A percentile compares a stretch with the other conserved stretches of the same genome.
These are phyloP conservation scores for Tupiocoris notatus DNA, from an alignment of 2,888 invertebrate genomes.

Conservation along the genomic window DNA sequence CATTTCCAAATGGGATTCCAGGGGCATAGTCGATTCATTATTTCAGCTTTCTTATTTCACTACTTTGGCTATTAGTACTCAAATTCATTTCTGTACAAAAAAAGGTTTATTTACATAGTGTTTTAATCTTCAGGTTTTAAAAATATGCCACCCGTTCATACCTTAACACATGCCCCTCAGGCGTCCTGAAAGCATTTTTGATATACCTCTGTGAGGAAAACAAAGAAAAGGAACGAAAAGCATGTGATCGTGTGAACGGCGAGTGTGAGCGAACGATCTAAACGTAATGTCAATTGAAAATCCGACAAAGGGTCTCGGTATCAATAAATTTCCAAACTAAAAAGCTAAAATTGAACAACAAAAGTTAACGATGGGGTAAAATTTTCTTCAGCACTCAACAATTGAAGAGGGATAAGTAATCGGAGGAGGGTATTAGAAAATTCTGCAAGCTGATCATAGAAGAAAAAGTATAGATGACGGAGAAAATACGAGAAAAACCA, in stretches of 20 bases:
- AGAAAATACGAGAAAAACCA: too few relatives aligned
- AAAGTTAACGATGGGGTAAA: too few relatives aligned
- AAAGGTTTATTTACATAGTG: background rate
- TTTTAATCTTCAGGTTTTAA: background rate
- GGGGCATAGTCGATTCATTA: background rate
- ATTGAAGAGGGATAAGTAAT: too few relatives aligned
- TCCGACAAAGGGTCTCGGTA: too few relatives aligned
- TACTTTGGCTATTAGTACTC: too few relatives aligned
- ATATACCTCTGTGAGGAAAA: background rate
- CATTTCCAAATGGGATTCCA: background rate
- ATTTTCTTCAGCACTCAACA: too few relatives aligned
- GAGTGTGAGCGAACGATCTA: background rate
- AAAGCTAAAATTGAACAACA: too few relatives aligned
- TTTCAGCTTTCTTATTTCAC: background rate
- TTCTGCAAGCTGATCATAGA: too few relatives aligned
- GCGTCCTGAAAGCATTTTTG: slow-evolving; percentile 18
- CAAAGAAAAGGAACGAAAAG: background rate
- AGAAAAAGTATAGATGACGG: too few relatives aligned
- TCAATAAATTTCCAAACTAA: background rate
- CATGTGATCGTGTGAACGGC: background rate
- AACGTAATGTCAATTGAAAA: background rate
- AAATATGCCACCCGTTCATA: slow-evolving; percentile 15
- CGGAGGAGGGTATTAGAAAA: too few relatives aligned
- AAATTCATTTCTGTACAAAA: background rate
- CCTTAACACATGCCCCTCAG: slow-evolving; percentile 17